Base-by-base conservation (phyloP, 2,888 invertebrate species). In the Synanthedon tipuliformis region DNA sequence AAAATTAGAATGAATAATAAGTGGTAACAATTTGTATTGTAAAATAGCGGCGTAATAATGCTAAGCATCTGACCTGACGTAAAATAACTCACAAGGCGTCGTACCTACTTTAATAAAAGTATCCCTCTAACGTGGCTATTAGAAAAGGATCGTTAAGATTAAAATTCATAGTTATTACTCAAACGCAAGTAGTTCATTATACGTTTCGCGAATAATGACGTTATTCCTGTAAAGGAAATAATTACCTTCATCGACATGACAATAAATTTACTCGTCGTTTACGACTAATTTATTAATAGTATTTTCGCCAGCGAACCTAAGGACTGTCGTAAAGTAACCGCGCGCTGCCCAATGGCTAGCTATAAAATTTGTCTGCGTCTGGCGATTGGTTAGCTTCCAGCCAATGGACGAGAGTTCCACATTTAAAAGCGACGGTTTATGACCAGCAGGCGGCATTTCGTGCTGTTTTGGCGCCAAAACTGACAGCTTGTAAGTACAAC, bases 281-380 rank as follows among this genome's bases (percentile, higher is more conserved):
- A 85, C 82, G 83, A 80, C 78, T 81, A 82, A 83, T 85, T 84
- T 86, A 87, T 83, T 86, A 86, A 84, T 86, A 87, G 86, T 85
- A 85, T 80, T 82, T 86, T 87, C 69, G 85, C 85, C 80, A 78
- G 78, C 75, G 71, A 81, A 81, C 83, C 84, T 85, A 77, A 79
- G 79, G 73, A 74, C 70, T 70, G 77, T 84, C 85, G 85, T 85
- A 78, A 78, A 78, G 78, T 77, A 73, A 82, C 79, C 78, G 71
- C 81, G 69, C 68, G 67, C 70, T 73, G 71, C 68, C 84, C 84
- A 83, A 84, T 82, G 76, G 73, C 59, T 56, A 68, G 64, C 73
- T 73, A 73, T 86, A 78, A 86, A 84, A 80, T 81, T 77, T 71
- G 77, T 75, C 77, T 72, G 73, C 68, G 71, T 67, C 64, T 64